Base-by-base conservation (phyloP, 2,888 invertebrate genomes). In the Argyresthia albistria region DNA sequence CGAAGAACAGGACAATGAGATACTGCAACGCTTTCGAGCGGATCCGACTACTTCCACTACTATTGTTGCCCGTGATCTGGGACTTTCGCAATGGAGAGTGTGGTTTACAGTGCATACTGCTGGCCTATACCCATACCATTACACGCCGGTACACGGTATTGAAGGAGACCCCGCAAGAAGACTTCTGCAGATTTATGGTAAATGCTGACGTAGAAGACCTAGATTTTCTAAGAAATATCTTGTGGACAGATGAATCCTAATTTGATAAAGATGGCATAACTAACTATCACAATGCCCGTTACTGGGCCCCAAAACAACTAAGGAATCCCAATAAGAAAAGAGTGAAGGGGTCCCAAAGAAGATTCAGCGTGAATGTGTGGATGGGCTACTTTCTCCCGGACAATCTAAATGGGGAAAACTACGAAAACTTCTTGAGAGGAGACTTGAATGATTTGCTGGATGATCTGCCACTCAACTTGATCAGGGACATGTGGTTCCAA, bases 361-460 rank as follows among this genome's bases (percentile, higher is more conserved):
- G 60, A 50, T 64, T 65, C 43, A 56, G 53, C 10, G 9, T 63
- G n/a, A 62, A 65, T 55, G 62, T 64, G 35, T 63, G 61, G 59
- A 61, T 60, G 60, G 64, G 62, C 8, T 50, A 60, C 53, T 65
- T 60, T 60, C 48, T 65, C 0, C 63, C 61, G 2, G 57, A 59
- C 35, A 63, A 61, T 55, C 50, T 50, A 59, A 60, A 62, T n/a
- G n/a, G n/a, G n/a, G n/a, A n/a, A n/a, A n/a, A n/a, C n/a, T n/a
- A n/a, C n/a, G n/a, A n/a, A n/a, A 58, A 54, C 36, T 58, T 54
- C 37, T 48, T 60, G 35, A 53, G 55, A 57, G 43, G 36, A 25
- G 55, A 54, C 14, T 43, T 57, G 35, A 2, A 15, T 8, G 54
- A 57, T 39, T 52, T 61, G 15, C 46, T 58, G 1, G 55, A 58